These are phyloP conservation scores for Passer montanus DNA, from an alignment of 2,113 vertebrate genomes.

Conservation along the genomic window DNA sequence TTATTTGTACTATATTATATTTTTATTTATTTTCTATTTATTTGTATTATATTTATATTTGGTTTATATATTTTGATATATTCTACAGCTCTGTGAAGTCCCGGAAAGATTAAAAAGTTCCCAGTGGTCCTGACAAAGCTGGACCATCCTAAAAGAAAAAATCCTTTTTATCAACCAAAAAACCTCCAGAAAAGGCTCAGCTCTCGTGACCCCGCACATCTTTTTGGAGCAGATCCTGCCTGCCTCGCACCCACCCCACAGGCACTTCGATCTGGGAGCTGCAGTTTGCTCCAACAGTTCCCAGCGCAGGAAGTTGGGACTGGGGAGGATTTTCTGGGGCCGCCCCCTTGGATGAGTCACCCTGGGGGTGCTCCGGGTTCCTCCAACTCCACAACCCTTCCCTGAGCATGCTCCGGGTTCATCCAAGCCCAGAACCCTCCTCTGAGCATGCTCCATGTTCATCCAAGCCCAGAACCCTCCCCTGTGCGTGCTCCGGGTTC, in stretches of 20 bases:
- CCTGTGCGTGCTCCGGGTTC: too few species aligned
- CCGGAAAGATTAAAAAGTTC: background rate
- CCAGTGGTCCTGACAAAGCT: background rate
- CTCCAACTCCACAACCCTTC: too few species aligned
- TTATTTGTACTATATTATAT: too few species aligned
- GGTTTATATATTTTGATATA: background rate
- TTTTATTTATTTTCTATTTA: background rate
- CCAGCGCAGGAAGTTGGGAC: background rate
- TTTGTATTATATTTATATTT: too few species aligned
- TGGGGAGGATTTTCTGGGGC: background rate
- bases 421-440: too few species aligned
- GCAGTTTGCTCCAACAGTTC: too few species aligned
- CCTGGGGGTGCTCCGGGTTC: background rate
- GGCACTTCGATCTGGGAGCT: too few species aligned
- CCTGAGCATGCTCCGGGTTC: fast-evolving
- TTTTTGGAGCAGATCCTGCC: background rate
- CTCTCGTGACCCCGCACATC: too few species aligned
- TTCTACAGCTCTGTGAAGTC: background rate
- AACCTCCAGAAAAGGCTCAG: background rate
- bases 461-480: too few species aligned
- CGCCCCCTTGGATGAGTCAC: background rate
- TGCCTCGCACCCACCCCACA: fast-evolving
- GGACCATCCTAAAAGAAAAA: background rate
- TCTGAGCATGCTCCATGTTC: too few species aligned
- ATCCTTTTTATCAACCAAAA: background rate